These are phyloP conservation scores for Laupala kohalensis DNA, from an alignment of 1,140 invertebrate species.

Conservation along the genomic window DNA sequence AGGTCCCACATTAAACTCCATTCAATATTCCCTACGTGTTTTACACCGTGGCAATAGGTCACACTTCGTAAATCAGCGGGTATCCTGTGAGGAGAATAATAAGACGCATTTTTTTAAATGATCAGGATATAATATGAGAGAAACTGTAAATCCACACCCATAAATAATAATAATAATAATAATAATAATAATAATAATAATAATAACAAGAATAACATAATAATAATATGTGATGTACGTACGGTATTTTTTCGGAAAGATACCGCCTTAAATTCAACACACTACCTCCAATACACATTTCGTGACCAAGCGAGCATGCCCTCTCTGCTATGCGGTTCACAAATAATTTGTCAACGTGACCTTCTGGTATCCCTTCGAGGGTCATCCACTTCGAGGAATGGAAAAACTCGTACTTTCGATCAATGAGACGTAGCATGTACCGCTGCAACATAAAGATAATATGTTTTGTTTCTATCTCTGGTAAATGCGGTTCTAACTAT, in stretches of 20 bases:
- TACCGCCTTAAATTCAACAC: not conserved
- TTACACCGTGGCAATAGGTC: slow-evolving; percentile 41
- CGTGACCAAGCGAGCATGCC: slow-evolving; percentile 31
- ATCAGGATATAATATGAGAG: not conserved
- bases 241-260: not conserved
- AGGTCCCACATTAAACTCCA: slow-evolving; percentile 36
- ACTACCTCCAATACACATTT: slow-evolving; percentile 26
- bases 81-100: slow-evolving; percentile 24
- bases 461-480: not conserved
- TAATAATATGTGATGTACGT: not conserved
- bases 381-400: no score
- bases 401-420: not conserved
- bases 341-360: not conserved
- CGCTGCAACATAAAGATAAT: not conserved
- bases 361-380: not conserved
- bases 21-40: slow-evolving; percentile 27
- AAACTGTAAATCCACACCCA: not conserved
- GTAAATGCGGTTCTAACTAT: no score
- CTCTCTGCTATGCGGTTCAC: slow-evolving; percentile 25
- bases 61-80: slow-evolving; percentile 38
- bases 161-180: not conserved
- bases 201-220: not conserved
- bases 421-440: not conserved
- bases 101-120: not conserved
- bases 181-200: not conserved